A percentile compares a stretch with the other conserved stretches of the same genome.
These are phyloP conservation scores for Brenthis hecate DNA, from an alignment of 2,888 invertebrate genomes.

Conservation along the genomic window DNA sequence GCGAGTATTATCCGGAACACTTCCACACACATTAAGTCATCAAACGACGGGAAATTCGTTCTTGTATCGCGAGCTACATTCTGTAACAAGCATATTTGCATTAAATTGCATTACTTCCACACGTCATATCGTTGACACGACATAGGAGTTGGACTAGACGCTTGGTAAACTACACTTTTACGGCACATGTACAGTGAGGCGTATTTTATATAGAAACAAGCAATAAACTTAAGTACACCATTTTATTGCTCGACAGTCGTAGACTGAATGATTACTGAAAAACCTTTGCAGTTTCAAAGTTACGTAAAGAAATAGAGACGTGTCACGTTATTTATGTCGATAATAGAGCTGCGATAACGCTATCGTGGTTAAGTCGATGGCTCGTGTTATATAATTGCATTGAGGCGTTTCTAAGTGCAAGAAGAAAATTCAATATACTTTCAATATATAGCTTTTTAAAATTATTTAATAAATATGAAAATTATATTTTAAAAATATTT, in stretches of 20 bases:
- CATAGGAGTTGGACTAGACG: not conserved
- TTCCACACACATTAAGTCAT: not conserved
- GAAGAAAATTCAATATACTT: constrained; percentile 31
- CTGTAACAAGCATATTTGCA: constrained; percentile 67
- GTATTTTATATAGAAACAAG: constrained; percentile 21
- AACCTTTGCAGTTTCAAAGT: constrained; percentile 10
- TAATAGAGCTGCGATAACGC: constrained; percentile 32
- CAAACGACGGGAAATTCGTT: not conserved
- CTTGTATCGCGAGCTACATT: constrained; percentile 41
- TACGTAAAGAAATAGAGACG: constrained; percentile 34
- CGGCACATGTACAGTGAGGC: constrained; percentile 9
- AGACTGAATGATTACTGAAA: constrained; percentile 12
- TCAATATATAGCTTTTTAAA: not conserved
- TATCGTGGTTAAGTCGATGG: constrained; percentile 25
- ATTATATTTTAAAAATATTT: not conserved
- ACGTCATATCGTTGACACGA: constrained; percentile 36
- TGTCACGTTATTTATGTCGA: constrained; percentile 33
- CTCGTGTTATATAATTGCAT: constrained; percentile 35
- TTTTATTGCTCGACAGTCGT: constrained; percentile 20
- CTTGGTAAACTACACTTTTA: constrained; percentile 4
- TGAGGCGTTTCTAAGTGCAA: constrained; percentile 24
- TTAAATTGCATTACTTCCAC: constrained; percentile 62
- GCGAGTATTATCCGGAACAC: not conserved
- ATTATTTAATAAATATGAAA: not conserved
- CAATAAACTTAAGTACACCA: constrained; percentile 8